Base-by-base conservation (phyloP, 2,797 vertebrate species). In the Pagetopsis macropterus region DNA sequence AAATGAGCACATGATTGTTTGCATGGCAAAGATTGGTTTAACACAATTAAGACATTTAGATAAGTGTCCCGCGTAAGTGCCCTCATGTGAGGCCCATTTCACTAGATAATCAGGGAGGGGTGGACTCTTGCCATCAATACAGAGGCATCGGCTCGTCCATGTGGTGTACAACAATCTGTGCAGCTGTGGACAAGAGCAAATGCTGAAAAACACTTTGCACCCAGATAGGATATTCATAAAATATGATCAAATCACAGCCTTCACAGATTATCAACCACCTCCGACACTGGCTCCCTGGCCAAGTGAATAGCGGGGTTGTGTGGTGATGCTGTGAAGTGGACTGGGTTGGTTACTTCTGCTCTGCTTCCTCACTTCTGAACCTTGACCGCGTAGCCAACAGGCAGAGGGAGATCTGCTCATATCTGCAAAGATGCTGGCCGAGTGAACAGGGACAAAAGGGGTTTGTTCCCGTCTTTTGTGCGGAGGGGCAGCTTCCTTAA, bases 71-170 rank as follows among this genome's bases (percentile, higher is more conserved):
- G 68, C 63, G 51, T 91, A 91, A 89, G 87, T 90, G 88, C 74
- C 84, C 83, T 89, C 93, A 93, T 92, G 93, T 93, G 91, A 94
- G 85, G 79, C 82, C 69, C 65, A 92, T 93, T 94, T 89, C 52
- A 66, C 67, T 64, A 75, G 69, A 86, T 76, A 80, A 78, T 83
- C 11, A 62, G 72, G 64, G 70, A 67, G 72, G 78, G 74, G 68
- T 56, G 66, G 73, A 76, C 82, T 84, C 73, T 79, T 81, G 71
- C 78, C 81, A 84, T 83, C 76, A 79, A 80, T 81, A 67, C 67
- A 81, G 74, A 75, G 79, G 86, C 78, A 78, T 84, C 71, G 63
- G 69, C 75, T 86, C 72, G 37, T 84, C 75, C 62, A 50, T 77
- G 73, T 37, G 56, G 58, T 55, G 23, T 48, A 75, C 21, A 56